phyloP scores from a whole-genome alignment of 53 echinoderm and acorn worm genomes.

The Holothuria leucospilota region DNA sequence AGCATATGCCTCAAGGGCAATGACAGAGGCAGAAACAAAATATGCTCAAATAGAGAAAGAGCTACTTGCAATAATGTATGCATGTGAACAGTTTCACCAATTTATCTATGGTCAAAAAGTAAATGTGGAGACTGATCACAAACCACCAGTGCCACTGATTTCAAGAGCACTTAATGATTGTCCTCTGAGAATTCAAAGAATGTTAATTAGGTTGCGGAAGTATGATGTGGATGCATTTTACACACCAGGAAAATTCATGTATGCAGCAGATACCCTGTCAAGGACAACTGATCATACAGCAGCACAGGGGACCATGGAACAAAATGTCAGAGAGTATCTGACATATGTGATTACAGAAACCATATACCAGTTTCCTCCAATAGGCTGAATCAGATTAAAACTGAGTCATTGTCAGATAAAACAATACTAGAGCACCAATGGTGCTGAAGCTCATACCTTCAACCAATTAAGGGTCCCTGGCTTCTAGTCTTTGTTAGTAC shows the following conservation, averaged over 20 bases:
- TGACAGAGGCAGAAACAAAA: slow-evolving; percentile 47
- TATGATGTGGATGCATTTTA: slow-evolving; percentile 56
- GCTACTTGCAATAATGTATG: slow-evolving; percentile 53
- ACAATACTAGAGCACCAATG: no score
- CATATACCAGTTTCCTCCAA: not conserved
- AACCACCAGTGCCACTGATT: slow-evolving; percentile 55
- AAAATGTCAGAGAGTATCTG: not conserved
- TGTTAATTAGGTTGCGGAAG: slow-evolving; percentile 63
- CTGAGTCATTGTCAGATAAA: not conserved
- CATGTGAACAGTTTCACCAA: slow-evolving; percentile 68
- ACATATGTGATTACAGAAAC: not conserved
- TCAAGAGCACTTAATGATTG: slow-evolving; percentile 40
- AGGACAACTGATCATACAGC: slow-evolving; percentile 5
- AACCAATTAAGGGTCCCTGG: no score
- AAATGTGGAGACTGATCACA: slow-evolving; percentile 64
- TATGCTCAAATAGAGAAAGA: slow-evolving; percentile 72
- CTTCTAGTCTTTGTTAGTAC: no score
- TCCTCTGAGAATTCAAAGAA: slow-evolving; percentile 57
- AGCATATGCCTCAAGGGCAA: slow-evolving; percentile 70
- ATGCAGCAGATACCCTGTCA: slow-evolving; percentile 54
- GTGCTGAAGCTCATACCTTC: no score
- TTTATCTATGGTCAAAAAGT: slow-evolving; percentile 56
- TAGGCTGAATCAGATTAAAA: not conserved
- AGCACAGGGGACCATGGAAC: not conserved
- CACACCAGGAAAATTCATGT: slow-evolving; percentile 47